Evolutionary conservation across 2,888 invertebrate species (phyloP).

Genomic region (Epinotia brunnichana): DNA sequence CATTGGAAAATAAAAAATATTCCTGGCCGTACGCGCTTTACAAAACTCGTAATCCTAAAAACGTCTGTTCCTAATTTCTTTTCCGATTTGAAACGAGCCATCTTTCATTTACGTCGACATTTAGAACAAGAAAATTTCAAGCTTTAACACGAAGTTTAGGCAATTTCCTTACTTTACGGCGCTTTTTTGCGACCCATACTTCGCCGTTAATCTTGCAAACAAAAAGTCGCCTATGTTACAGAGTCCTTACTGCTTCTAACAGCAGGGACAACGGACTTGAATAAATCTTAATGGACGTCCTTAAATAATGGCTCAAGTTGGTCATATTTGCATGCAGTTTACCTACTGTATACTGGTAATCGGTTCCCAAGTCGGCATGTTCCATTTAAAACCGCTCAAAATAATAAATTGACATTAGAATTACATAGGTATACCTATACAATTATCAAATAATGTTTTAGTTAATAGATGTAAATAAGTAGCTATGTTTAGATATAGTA

Average conservation of each 20-base stretch:
- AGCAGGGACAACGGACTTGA: slow-evolving; percentile 56
- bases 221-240: slow-evolving; percentile 74
- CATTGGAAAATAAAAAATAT: slow-evolving; percentile 53
- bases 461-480: no score
- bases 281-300: slow-evolving; percentile 40
- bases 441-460: no score
- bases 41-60: slow-evolving; percentile 79
- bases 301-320: slow-evolving; percentile 35
- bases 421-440: no score
- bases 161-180: slow-evolving; percentile 79
- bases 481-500: no score
- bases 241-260: slow-evolving; percentile 63
- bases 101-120: slow-evolving; percentile 82
- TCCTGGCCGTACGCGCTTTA: slow-evolving; percentile 65
- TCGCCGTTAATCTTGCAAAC: slow-evolving; percentile 81
- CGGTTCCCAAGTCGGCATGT: no score
- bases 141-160: slow-evolving; percentile 81
- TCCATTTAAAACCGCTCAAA: no score
- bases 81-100: slow-evolving; percentile 81
- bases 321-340: slow-evolving; percentile 13
- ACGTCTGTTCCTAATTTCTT: slow-evolving; percentile 83
- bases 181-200: slow-evolving; percentile 80
- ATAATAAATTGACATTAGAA: no score
- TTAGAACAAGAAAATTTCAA: slow-evolving; percentile 82
- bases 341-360: background rate